These are phyloP conservation scores for Gopherus evgoodei DNA, from an alignment of 2,113 vertebrate species.

Conservation along the genomic window DNA sequence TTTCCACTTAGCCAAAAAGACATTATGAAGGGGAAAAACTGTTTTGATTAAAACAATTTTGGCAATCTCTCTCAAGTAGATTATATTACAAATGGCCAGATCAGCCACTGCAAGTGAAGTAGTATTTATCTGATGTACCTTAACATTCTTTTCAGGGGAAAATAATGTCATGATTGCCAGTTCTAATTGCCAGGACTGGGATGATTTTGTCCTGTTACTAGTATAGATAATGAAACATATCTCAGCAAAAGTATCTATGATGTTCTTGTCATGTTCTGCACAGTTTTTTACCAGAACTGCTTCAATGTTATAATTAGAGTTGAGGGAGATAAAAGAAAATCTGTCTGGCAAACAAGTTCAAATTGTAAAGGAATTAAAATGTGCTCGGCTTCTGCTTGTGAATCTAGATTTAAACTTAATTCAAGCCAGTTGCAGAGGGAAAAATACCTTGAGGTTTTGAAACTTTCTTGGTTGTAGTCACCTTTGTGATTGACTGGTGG, in stretches of 20 bases:
- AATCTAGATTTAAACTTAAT: background rate
- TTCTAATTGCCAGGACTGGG: background rate
- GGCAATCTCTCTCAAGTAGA: background rate
- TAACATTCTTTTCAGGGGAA: rapidly evolving
- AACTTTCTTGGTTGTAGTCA: background rate
- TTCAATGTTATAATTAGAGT: background rate
- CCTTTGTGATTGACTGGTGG: background rate
- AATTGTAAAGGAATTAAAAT: background rate
- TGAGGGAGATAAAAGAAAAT: background rate
- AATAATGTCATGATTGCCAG: background rate
- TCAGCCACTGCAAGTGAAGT: background rate
- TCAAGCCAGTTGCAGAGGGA: background rate
- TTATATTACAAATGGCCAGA: background rate
- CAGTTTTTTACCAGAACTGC: background rate
- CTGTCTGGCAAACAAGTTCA: background rate
- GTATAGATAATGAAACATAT: background rate
- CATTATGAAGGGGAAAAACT: background rate
- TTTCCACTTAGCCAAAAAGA: background rate
- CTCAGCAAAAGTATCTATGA: background rate
- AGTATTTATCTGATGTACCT: background rate
- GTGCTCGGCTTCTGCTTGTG: background rate
- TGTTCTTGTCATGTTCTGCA: background rate
- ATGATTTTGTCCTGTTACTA: background rate
- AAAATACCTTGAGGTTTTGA: background rate
- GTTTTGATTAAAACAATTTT: background rate